Evolutionary conservation across 2,113 vertebrate species (phyloP), one percentile per base, ranked within the genome.

Genomic region (Tonatia bakeri): DNA sequence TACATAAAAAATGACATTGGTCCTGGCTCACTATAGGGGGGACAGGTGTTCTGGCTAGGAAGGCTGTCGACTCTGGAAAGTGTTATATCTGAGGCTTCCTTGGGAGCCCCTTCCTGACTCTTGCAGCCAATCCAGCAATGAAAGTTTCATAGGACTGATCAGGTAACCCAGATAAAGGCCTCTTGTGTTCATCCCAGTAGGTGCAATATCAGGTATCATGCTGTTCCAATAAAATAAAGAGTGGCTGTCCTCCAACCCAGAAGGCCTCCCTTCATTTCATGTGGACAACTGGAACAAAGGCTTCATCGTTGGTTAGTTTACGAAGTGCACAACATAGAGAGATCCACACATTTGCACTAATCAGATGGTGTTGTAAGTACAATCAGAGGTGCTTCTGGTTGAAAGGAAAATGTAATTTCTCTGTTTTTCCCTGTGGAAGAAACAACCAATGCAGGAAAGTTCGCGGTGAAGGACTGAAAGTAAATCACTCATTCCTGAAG

Each of bases 121-220:
- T 95, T 75, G 45, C 38, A 47, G 75, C 54, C 50, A 85, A 45
- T 22, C 38, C 86, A 80, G 73, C 94, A 80, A 96, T 97, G 94
- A 94, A 96, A 95, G 56, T 84, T 96, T 75, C 84, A 92, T 64
- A 40, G 75, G 70, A 79, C 72, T n/a, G 89, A 94, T 96, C 67
- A 0, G 81, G 65, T 90, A 59, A 84, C 83, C 12, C 38, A 94
- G 94, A 97, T 96, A 96, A 95, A 97, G 90, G 72, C 65, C 76
- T 82, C 90, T 87, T 94, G 72, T 93, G 83, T 96, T 95, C 92
- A 77, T 47, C 72, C 36, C 2, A 8, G 75, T 4, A 50, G 24
- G 22, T 3, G 14, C 13, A 11, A 1, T 96, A 94, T 96, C 89
- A 20, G 97, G 56, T 97, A 94, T 81, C 54, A 0, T 50, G 56